Evolutionary conservation across 2,888 invertebrate species (phyloP).

Genomic region (Acanthopleura granulata): DNA sequence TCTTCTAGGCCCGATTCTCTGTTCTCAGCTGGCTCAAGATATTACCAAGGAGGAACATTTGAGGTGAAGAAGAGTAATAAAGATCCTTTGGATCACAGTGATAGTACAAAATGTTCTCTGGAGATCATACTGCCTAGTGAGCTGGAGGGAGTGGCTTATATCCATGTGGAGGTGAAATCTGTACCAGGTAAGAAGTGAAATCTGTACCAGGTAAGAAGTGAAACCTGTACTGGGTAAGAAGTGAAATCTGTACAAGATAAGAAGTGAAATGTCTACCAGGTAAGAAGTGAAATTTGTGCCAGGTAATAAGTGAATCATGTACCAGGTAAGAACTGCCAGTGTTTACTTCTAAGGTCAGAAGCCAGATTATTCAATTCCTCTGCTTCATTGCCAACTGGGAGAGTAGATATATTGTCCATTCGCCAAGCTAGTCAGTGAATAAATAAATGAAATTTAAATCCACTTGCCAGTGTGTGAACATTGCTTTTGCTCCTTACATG

Average conservation of each 20-base stretch:
- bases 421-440: too few relatives aligned
- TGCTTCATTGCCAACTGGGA: too few relatives aligned
- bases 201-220: constrained; percentile 80
- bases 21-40: constrained; percentile 86
- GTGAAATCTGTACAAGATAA: constrained; percentile 85
- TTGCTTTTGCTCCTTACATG: too few relatives aligned
- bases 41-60: constrained; percentile 92
- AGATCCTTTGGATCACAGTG: constrained; percentile 25
- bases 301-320: neutral
- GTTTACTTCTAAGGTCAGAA: too few relatives aligned
- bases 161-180: constrained; percentile 95
- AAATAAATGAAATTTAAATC: too few relatives aligned
- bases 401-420: too few relatives aligned
- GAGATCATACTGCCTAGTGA: constrained; percentile 94
- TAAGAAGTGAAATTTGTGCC: neutral
- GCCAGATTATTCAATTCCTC: too few relatives aligned
- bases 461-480: too few relatives aligned
- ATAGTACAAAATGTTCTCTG: constrained; percentile 75
- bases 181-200: constrained; percentile 80
- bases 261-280: too few relatives aligned
- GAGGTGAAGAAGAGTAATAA: constrained; percentile 88
- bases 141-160: constrained; percentile 94
- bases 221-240: constrained; percentile 80
- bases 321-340: neutral
- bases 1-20: neutral